Base-by-base conservation (phyloP, 1,140 invertebrate genomes). In the Lepidurus packardi region DNA sequence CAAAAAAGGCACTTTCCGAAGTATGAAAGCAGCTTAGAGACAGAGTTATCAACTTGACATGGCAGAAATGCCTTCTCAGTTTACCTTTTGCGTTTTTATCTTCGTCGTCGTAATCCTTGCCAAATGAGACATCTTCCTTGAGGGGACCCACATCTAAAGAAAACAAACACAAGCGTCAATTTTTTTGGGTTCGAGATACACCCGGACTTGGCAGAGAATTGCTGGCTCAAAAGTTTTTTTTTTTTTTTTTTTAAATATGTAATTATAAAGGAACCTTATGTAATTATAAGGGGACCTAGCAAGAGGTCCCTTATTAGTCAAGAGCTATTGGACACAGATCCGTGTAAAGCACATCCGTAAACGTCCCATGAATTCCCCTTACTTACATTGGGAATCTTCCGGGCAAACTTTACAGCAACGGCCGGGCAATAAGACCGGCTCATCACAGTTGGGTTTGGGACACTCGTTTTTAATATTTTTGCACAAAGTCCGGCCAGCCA, bases 391-490 rank as follows among this genome's bases (percentile, higher is more conserved):
- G 16, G 53, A 65, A 84, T 94, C 91, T 79, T 90, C 92, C 13
- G 92, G 92, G 85, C 94, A 96, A 0, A 90, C 91, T 88, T 96
- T 97, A 86, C 94, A 96, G 85, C 95, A 96, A 82, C 91, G 88
- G 73, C 92, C 94, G 7, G 93, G 91, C 45, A 92, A 85, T 11
- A 94, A 87, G n/a, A 94, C 90, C 4, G 94, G 94, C 81, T 94
- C 92, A 74, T 92, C 90, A 84, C 95, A 96, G 16, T 88, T 91
- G 1, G 92, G 89, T 83, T 93, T 91, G 0, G 94, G 94, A 84
- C 94, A 96, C 82, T 95, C 92, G 83, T 93, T 92, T 85, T 95
- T 95, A 80, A 96, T 94, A 83, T 94, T 96, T 78, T 91, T 88
- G 85, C 94, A 96, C 80, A 92, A 91, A 0, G 94, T 92, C 83